Percentiles rank a stretch among this genome's conserved stretches.
Conservation (phyloP, 2,797 vertebrate genomes). For the Molossus alvarezi region DNA sequence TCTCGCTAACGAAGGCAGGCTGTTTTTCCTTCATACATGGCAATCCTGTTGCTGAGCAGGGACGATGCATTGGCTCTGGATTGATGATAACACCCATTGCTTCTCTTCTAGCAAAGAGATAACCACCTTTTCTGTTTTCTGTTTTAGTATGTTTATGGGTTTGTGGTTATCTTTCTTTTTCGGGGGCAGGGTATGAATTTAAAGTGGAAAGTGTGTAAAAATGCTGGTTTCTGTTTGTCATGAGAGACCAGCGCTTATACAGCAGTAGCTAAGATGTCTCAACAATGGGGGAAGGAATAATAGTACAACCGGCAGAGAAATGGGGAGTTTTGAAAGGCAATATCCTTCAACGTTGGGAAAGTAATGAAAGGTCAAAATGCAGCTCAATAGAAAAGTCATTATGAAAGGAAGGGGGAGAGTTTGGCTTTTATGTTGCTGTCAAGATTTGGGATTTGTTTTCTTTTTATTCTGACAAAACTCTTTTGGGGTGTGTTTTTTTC, state of each 20-base stretch:
- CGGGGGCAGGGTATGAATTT: slow-evolving; percentile 52
- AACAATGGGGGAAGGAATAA: slow-evolving; percentile 86
- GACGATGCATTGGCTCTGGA: not conserved
- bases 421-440: slow-evolving; percentile 89
- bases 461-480: slow-evolving; percentile 88
- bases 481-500: slow-evolving; percentile 82
- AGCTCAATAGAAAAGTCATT: slow-evolving; percentile 88
- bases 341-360: slow-evolving; percentile 87
- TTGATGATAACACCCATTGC: not conserved
- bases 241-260: slow-evolving; percentile 70
- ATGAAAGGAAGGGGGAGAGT: slow-evolving; percentile 84
- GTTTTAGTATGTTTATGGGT: slow-evolving; percentile 78
- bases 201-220: slow-evolving; percentile 72
- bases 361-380: slow-evolving; percentile 88
- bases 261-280: slow-evolving; percentile 78
- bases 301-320: slow-evolving; percentile 84
- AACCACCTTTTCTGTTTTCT: slow-evolving; percentile 54
- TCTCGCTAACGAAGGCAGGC: slow-evolving; percentile 60
- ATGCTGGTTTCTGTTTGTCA: slow-evolving; percentile 68
- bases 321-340: slow-evolving; percentile 88
- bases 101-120: slow-evolving; percentile 66
- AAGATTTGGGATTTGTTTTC: slow-evolving; percentile 89
- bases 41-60: slow-evolving; percentile 3
- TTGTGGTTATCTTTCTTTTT: slow-evolving; percentile 81
- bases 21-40: not conserved